Evolutionary conservation across 2,888 invertebrate species (phyloP), one percentile per base, ranked within the genome.

Genomic region (Brachyptera risi): DNA sequence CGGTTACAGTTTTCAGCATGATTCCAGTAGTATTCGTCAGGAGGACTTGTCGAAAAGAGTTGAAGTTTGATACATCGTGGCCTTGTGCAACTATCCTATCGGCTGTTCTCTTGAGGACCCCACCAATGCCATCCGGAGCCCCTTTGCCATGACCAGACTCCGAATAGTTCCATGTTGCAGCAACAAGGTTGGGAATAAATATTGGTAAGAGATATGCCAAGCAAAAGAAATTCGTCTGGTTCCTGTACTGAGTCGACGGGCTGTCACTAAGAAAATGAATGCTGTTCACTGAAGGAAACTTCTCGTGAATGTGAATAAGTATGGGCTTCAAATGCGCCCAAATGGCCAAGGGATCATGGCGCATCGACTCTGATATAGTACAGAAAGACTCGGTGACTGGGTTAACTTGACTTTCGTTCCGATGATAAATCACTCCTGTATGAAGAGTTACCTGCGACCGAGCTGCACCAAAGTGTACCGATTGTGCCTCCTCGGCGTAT

Each of bases 311-410:
- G 44, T 60, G 58, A 27, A 66, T 19, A 13, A 71, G 65, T 31
- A 72, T 63, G 64, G 73, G 73, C 58, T 66, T 58, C 37, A 75
- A 62, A 65, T 75, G 73, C 37, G 70, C 71, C 72, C 75, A 75
- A 54, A 76, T 71, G 15, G 73, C 73, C 49, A 68, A 66, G 37
- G 73, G 71, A 51, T 69, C 68, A 68, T 76, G 75, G 5, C 68
- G 60, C 2, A 71, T 64, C 68, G 70, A 69, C 17, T 60, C 56
- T 27, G 71, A 70, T 4, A 72, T 58, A 61, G 71, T 70, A 64
- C 71, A 70, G 63, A 60, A 66, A 67, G 60, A 70, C 60, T 9
- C 72, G 73, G 72, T 68, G 62, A 71, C 70, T 63, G 67, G 69
- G 1, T 68, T 68, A 26, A 42, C 59, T 4, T 56, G 63, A 11